Evolutionary conservation across 2,797 vertebrate species (phyloP), one percentile per base, ranked within the genome.

Genomic region (Anisognathus igniventris): DNA sequence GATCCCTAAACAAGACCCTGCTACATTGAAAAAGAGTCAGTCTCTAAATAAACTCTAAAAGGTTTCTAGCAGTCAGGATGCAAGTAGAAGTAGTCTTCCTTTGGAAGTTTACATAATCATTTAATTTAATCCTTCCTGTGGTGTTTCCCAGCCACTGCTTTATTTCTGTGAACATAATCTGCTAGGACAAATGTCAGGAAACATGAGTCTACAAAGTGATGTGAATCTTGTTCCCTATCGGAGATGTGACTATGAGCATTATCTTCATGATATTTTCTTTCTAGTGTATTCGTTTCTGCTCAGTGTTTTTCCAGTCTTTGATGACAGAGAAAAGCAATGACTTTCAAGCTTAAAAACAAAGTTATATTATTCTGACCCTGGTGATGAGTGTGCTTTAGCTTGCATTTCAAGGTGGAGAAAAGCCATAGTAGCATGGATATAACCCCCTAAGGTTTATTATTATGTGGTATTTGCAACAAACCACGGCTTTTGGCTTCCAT

Each of bases 101-200:
- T 90, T 88, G 80, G 83, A 96, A 89, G 89, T 93, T 96, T 96
- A 95, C 87, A 96, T 95, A 97, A 96, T 94, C 56, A 92, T 86
- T 91, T 96, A 91, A 92, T 95, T 87, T 91, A 93, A 94, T 95
- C 80, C 83, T 93, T 97, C 75, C 81, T 82, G 73, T 42, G 10
- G 83, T 96, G 90, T 90, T 96, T 96, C 81, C 86, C 68, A 95
- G 90, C n/a, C 73, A 75, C 65, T 70, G 78, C 60, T 94, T 94
- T 88, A 94, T 35, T 28, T 76, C 77, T 97, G 97, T 97, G 93
- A 98, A 96, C 86, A 95, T 97, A 98, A 98, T 94, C 92, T 42
- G 74, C 65, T 54, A 90, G 94, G 96, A 97, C 96, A 98, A 98
- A 97, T 92, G 95, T 97, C 97, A 97, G 89, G 88, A 97, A 96